These are phyloP conservation scores for Takifugu bimaculatus DNA, from an alignment of 2,113 vertebrate genomes.

Conservation along the genomic window DNA sequence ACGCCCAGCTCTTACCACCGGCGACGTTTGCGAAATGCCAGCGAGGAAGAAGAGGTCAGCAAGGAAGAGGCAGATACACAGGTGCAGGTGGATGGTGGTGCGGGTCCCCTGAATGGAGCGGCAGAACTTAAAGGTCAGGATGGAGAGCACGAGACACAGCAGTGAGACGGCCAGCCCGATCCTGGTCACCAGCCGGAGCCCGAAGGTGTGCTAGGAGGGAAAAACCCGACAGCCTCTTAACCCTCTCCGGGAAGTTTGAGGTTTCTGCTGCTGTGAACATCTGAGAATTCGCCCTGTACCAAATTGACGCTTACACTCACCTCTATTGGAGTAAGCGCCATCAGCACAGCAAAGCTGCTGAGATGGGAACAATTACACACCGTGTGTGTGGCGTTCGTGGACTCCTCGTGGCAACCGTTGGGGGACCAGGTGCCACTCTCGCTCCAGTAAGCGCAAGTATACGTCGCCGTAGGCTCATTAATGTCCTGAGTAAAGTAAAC, in stretches of 20 bases:
- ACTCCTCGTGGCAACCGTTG: conserved; percentile 61
- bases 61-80: conserved; percentile 82
- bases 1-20: conserved; percentile 43
- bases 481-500: conserved; percentile 23
- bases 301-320: conserved; percentile 53
- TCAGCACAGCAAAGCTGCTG: conserved; percentile 86
- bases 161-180: conserved; percentile 80
- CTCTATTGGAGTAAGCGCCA: conserved; percentile 80
- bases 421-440: conserved; percentile 71
- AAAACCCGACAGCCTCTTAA: too few relatives aligned
- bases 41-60: conserved; percentile 80
- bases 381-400: conserved; percentile 56
- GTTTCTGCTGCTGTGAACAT: too few relatives aligned
- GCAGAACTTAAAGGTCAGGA: conserved; percentile 83
- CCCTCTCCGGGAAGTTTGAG: too few relatives aligned
- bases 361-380: conserved; percentile 79
- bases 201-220: conserved; percentile 66
- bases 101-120: conserved; percentile 81
- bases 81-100: conserved; percentile 86
- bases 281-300: too few relatives aligned
- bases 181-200: conserved; percentile 73
- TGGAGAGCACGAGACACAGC: conserved; percentile 76
- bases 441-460: conserved; percentile 79
- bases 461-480: neutral
- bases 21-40: conserved; percentile 68